Evolutionary conservation across 2,113 vertebrate genomes (phyloP).

Genomic region (Nannospalax galili): DNA sequence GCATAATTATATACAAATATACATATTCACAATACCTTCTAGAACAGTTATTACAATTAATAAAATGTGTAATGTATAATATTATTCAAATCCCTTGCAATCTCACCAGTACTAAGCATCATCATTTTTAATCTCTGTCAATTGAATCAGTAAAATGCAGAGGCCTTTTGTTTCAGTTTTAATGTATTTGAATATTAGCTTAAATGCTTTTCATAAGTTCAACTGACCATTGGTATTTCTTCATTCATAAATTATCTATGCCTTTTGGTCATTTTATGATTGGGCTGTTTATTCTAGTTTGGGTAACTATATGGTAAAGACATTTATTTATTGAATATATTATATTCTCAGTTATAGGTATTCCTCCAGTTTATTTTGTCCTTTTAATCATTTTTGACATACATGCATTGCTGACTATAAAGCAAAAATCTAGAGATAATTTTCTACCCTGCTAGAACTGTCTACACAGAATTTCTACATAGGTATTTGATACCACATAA

Average conservation of each 20-base stretch:
- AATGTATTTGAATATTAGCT: neutral
- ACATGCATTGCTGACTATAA: neutral
- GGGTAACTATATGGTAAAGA: neutral
- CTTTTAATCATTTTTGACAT: constrained; percentile 36
- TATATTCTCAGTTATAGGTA: neutral
- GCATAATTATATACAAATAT: neutral
- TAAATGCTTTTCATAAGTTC: neutral
- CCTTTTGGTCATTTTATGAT: neutral
- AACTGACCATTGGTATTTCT: neutral
- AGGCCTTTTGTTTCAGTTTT: neutral
- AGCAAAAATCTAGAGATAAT: constrained; percentile 38
- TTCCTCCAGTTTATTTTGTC: constrained; percentile 12
- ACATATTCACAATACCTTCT: neutral
- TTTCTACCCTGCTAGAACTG: neutral
- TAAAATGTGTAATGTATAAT: neutral
- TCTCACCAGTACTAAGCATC: neutral
- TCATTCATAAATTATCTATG: neutral
- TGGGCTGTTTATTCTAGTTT: neutral
- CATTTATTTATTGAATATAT: constrained; percentile 8
- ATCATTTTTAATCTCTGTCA: constrained; percentile 16
- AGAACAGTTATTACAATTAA: neutral
- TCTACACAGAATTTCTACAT: neutral
- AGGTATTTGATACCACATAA: neutral
- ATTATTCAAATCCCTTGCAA: neutral
- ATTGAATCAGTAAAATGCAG: neutral